These are phyloP conservation scores for Drosophila trapezifrons DNA, from an alignment of 1,140 invertebrate genomes.

Conservation along the genomic window DNA sequence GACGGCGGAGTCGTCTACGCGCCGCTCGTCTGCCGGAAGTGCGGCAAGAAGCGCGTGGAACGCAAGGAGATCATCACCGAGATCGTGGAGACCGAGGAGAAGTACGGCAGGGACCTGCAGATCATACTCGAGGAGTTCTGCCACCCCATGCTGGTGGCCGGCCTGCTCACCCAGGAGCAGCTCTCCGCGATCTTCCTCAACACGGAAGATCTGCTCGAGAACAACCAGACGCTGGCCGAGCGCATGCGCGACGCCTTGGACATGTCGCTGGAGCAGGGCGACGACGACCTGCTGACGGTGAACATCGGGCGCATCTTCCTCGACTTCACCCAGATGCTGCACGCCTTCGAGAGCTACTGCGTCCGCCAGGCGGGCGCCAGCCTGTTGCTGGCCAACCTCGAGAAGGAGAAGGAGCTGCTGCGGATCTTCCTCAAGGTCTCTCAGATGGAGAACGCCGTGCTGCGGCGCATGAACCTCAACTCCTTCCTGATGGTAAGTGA, in stretches of 20 bases:
- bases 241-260: conserved; percentile 94
- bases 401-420: conserved; percentile 97
- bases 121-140: conserved; percentile 98
- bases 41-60: conserved; percentile 93
- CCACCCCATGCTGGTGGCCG: conserved; percentile 95
- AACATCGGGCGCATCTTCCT: conserved; percentile 96
- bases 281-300: conserved; percentile 93
- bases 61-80: conserved; percentile 97
- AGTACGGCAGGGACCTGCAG: conserved; percentile 95
- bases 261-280: conserved; percentile 90
- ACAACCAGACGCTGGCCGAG: conserved; percentile 93
- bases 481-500: conserved; percentile 96
- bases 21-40: conserved; percentile 94
- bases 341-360: conserved; percentile 97
- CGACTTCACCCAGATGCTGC: conserved; percentile 95
- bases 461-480: conserved; percentile 97
- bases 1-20: conserved; percentile 89
- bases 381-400: conserved; percentile 93
- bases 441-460: conserved; percentile 97
- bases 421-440: conserved; percentile 97
- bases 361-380: conserved; percentile 95
- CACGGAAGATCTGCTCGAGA: conserved; percentile 95
- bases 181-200: conserved; percentile 96
- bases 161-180: conserved; percentile 91
- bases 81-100: conserved; percentile 98